Percentiles rank a stretch among this genome's conserved stretches.
These are phyloP conservation scores for Ophiothrix spiculata DNA, from an alignment of 35 echinoderm and acorn worm genomes.

Conservation along the genomic window DNA sequence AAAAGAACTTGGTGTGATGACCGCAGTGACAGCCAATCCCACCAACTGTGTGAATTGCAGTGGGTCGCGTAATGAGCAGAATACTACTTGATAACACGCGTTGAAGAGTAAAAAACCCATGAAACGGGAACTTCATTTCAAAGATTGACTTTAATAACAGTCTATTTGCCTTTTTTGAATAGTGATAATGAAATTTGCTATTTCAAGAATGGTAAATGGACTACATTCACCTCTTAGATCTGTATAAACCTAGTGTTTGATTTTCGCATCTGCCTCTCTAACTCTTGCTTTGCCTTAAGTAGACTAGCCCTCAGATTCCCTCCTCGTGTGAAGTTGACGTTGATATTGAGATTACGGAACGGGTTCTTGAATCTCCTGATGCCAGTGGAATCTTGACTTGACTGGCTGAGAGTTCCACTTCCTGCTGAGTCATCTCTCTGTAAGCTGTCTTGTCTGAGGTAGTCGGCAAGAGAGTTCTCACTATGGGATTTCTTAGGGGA, in stretches of 20 bases:
- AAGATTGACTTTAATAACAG: no score
- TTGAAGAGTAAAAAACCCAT: no score
- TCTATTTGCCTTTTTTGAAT: no score
- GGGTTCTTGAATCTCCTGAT: slow-evolving; percentile 57
- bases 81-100: no score
- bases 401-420: slow-evolving; percentile 36
- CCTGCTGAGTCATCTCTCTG: slow-evolving; percentile 29
- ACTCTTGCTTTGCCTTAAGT: slow-evolving; percentile 66
- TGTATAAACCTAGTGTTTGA: slow-evolving; percentile 81
- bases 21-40: no score
- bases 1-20: no score
- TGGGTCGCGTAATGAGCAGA: no score
- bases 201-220: no score
- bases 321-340: slow-evolving; percentile 53
- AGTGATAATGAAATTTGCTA: no score
- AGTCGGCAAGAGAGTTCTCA: slow-evolving; percentile 78
- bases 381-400: slow-evolving; percentile 37
- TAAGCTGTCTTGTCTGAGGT: slow-evolving; percentile 48
- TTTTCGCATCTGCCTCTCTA: slow-evolving; percentile 65
- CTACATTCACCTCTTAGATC: slow-evolving; percentile 49
- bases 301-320: slow-evolving; percentile 44
- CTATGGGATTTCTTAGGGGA: slow-evolving; percentile 82
- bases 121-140: no score
- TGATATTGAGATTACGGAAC: slow-evolving; percentile 53
- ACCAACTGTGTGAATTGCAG: no score